phyloP scores from a whole-genome alignment of 2,888 invertebrate genomes.

The Cheilosia soror region DNA sequence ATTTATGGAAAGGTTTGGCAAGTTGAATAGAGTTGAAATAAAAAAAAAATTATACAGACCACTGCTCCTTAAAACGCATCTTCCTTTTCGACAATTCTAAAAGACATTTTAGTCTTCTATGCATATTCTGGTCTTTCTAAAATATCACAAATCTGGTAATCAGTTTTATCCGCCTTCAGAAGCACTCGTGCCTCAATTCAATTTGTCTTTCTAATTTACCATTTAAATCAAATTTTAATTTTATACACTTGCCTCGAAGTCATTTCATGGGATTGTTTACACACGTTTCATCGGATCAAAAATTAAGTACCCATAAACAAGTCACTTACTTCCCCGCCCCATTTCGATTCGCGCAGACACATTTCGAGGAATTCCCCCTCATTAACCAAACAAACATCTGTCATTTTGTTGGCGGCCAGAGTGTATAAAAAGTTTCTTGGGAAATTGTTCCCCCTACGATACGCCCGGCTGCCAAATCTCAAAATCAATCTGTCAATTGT shows the following conservation, averaged over 20 bases:
- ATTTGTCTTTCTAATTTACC: neutral
- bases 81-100: no score
- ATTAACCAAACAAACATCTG: constrained; percentile 27
- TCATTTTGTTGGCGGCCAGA: neutral
- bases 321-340: constrained; percentile 5
- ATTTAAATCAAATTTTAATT: neutral
- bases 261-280: constrained; percentile 26
- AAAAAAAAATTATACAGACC: no score
- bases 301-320: constrained; percentile 40
- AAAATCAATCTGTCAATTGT: constrained; percentile 68
- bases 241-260: constrained; percentile 10
- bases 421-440: constrained; percentile 5
- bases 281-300: constrained; percentile 20
- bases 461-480: constrained; percentile 35
- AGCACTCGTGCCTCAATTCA: neutral
- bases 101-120: no score
- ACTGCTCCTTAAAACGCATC: no score
- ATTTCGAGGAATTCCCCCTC: constrained; percentile 38
- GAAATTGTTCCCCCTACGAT: constrained; percentile 1
- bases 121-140: no score
- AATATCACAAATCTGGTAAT: no score
- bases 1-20: no score
- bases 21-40: no score
- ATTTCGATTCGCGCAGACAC: neutral
- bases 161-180: neutral